Base-by-base conservation (phyloP, 1,140 invertebrate species). In the Coelopa frigida region DNA sequence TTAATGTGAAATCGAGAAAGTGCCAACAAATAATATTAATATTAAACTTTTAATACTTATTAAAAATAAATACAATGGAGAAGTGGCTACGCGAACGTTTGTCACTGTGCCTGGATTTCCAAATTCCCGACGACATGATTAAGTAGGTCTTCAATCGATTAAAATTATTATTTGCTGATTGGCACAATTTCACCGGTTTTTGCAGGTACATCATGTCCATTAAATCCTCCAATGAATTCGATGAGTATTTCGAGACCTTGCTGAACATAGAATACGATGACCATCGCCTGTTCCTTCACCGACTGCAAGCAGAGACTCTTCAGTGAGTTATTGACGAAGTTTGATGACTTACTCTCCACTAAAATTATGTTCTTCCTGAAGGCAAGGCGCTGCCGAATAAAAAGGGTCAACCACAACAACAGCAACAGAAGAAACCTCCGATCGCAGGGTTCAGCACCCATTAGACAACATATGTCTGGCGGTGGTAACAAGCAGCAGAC, bases 161-260 rank as follows among this genome's bases (percentile, higher is more conserved):
- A 33, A 23, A 11, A 5, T 5, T 22, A 44, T 26, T 14, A 20
- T 31, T 17, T 40, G 15, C 5, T 1, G 12, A 15, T 31, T 29
- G 5, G 47, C 10, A 31, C 7, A 35, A 37, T 27, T 26, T 39
- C 54, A 47, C 42, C 40, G 43, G 64, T 75, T 48, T 56, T 77
- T 82, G 40, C 79, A n/a, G n/a, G n/a, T n/a, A 77, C 58, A 77
- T 87, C 14, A 50, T 78, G 46, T 70, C 74, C 33, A 83, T 86
- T 41, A 71, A 81, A 56, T 75, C 80, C 61, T 76, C 78, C 51
- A 67, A 70, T 43, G 84, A 85, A 57, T 73, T 85, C 14, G 81
- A 84, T 49, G 78, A 81, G 35, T 85, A 84, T 55, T 78, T 86
- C 54, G 74, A 75, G 56, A 81, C 78, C 29, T 70, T 87, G 33